Evolutionary conservation across 2,888 invertebrate species (phyloP).

Genomic region (Nemoura dubitans): DNA sequence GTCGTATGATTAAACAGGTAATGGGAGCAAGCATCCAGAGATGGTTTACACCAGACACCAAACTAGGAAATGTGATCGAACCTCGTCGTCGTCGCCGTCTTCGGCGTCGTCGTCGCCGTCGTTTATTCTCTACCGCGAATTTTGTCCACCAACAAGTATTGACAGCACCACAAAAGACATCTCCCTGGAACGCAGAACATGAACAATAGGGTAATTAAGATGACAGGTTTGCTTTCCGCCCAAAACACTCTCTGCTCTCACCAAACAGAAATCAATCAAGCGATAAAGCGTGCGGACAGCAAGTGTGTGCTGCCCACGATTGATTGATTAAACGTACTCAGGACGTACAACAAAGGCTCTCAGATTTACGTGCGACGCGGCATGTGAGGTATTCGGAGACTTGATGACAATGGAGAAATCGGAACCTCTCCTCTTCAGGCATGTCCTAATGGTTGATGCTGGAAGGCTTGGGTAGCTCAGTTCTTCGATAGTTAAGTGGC

Average conservation of each 20-base stretch:
- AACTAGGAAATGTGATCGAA: background rate
- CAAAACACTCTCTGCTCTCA: background rate
- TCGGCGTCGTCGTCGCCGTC: too few relatives aligned
- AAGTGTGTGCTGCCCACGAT: background rate
- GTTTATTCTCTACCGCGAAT: too few relatives aligned
- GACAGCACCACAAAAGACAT: background rate
- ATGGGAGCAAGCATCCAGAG: background rate
- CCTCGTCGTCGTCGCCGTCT: background rate
- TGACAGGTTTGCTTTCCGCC: background rate
- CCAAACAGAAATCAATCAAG: background rate
- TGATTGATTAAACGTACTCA: background rate
- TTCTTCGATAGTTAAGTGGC: too few relatives aligned
- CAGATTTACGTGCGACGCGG: background rate
- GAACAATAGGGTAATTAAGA: constrained; percentile 1
- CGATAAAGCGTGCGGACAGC: background rate
- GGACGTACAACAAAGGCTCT: background rate
- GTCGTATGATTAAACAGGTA: background rate
- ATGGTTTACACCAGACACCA: background rate
- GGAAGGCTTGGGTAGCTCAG: too few relatives aligned
- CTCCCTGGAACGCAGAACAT: background rate
- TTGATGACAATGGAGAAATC: background rate
- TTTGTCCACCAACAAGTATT: too few relatives aligned
- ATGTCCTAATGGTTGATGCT: too few relatives aligned
- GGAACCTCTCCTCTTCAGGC: background rate
- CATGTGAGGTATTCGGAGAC: background rate